Conservation (phyloP, 2,888 invertebrate genomes). For the Heliothis peltigera region DNA sequence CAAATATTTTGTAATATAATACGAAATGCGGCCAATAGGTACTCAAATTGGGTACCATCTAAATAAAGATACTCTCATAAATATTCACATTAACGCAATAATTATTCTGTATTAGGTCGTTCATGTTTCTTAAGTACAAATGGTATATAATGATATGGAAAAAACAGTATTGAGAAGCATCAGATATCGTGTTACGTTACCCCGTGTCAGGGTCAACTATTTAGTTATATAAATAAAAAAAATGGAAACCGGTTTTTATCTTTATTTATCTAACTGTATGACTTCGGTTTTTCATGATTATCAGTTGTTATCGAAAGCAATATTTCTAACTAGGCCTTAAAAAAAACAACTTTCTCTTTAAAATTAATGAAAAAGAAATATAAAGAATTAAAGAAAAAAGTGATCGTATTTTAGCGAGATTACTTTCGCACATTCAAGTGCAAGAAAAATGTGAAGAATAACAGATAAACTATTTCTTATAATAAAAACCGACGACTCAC, state of each 20-base stretch:
- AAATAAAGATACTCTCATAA: constrained; percentile 47
- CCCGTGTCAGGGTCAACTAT: constrained; percentile 51
- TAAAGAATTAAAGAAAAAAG: constrained; percentile 37
- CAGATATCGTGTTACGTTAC: constrained; percentile 32
- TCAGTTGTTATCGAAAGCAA: constrained; percentile 14
- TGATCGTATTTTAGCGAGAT: constrained; percentile 30
- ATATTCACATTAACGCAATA: constrained; percentile 54
- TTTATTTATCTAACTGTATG: constrained; percentile 11
- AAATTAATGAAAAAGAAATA: too few species aligned
- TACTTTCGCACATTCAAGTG: constrained; percentile 20
- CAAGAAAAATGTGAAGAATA: constrained; percentile 14
- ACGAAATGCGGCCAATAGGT: constrained; percentile 49
- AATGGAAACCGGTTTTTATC: constrained; percentile 36
- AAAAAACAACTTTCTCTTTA: too few species aligned
- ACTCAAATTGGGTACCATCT: constrained; percentile 51
- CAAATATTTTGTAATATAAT: constrained; percentile 58
- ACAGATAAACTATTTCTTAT: constrained; percentile 4
- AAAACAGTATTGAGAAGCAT: constrained; percentile 28
- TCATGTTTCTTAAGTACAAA: constrained; percentile 44
- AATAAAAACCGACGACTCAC: constrained; percentile 17
- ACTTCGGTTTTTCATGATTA: constrained; percentile 9
- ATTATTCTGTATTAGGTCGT: constrained; percentile 41
- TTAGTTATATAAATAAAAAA: constrained; percentile 50
- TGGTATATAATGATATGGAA: constrained; percentile 21
- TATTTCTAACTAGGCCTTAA: neutral